Percentiles rank a stretch among this genome's conserved stretches.
phyloP scores from a whole-genome alignment of 2,113 vertebrate species.

The Oceanites oceanicus region DNA sequence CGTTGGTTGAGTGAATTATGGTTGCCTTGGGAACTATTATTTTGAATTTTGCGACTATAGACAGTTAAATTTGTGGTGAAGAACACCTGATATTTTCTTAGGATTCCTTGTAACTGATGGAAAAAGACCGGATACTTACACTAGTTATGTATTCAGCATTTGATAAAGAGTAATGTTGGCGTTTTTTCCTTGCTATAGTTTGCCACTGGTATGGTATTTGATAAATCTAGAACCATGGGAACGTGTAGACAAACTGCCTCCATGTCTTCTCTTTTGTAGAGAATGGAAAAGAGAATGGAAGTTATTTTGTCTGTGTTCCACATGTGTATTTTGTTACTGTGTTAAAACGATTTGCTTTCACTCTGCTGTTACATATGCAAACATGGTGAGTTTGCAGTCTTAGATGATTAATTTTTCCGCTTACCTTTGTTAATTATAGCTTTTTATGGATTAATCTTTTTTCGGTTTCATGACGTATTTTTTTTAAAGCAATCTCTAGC shows the following conservation, averaged over 20 bases:
- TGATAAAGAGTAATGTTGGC: not conserved
- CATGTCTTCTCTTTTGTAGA: not conserved
- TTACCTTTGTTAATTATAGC: not conserved
- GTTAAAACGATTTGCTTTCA: not conserved
- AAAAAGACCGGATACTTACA: not conserved
- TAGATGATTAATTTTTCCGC: not conserved
- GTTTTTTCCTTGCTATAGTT: not conserved
- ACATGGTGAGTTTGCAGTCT: not conserved
- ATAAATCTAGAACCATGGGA: not conserved
- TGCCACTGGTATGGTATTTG: not conserved
- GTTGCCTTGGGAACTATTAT: slow-evolving; percentile 44
- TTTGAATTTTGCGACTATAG: not conserved
- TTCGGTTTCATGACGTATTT: not conserved
- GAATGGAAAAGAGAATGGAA: not conserved
- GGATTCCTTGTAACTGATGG: not conserved
- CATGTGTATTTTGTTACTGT: not conserved
- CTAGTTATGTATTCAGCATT: not conserved
- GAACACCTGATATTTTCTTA: not conserved
- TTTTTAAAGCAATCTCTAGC: not conserved
- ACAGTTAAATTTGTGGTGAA: not conserved
- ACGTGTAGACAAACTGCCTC: not conserved
- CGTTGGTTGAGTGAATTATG: not conserved
- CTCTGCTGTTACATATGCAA: not conserved
- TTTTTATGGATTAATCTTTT: not conserved
- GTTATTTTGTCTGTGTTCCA: not conserved